Evolutionary conservation across 2,113 vertebrate species (phyloP), one percentile per base, ranked within the genome.

Genomic region (Anas platyrhynchos): DNA sequence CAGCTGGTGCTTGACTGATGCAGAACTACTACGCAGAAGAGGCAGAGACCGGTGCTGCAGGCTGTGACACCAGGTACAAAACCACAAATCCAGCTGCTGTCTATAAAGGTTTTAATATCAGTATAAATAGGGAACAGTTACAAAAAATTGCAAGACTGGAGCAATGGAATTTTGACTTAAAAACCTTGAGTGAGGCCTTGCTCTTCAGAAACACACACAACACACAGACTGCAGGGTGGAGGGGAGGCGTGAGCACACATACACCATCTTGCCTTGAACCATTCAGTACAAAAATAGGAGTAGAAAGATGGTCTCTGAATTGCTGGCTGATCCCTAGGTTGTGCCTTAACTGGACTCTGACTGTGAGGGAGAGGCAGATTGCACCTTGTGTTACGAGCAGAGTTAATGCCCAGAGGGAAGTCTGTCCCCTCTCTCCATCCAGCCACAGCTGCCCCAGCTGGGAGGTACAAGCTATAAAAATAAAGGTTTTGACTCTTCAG

Each of bases 111-210:
- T 98, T 98, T 98, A 98, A 98, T 98, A 97, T 97, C 96, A 83
- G 97, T 98, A 98, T 98, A 98, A 98, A 98, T 98, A 98, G 97
- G 97, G 96, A 96, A 98, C 96, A 97, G 96, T 96, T 98, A 98
- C 97, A 98, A 98, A 98, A 98, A 98, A 71, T 83, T 97, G 96
- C 93, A 97, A 97, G 97, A 97, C 93, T 82, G 93, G 86, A 98
- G 85, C 90, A 86, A 92, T 93, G 96, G 94, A 97, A 97, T 93
- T 91, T 68, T 52, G 90, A 78, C 80, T 17, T 88, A 88, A 91
- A 96, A 95, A 95, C 44, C 29, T 85, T 50, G 54, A 77, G 36
- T 27, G 88, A 87, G 90, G 84, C 72, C 73, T 90, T 68, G 89
- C 95, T 95, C 91, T 85, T 91, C 91, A 91, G 95, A 94, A 79